Percentiles rank a stretch among this genome's conserved stretches.
Conservation (phyloP, 2,888 invertebrate species). For the Pristionchus fissidentatus region DNA sequence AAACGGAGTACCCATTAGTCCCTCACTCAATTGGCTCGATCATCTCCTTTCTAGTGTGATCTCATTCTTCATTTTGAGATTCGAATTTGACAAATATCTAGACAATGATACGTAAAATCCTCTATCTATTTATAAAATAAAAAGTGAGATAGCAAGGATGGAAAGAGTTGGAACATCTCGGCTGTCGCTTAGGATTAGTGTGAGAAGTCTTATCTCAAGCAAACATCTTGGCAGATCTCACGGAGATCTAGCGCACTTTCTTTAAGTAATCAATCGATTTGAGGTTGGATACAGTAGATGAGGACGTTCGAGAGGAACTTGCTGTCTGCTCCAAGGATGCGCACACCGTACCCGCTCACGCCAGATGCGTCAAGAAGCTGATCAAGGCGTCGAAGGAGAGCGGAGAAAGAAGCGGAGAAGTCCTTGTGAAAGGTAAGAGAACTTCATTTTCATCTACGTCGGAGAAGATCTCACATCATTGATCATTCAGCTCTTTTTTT, state of each 20-base stretch:
- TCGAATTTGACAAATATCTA: not conserved
- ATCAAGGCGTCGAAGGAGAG: conserved; percentile 57
- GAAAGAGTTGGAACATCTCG: not conserved
- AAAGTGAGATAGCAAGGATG: not conserved
- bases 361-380: conserved; percentile 63
- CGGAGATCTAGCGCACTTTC: not conserved
- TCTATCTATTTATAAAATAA: too few relatives aligned
- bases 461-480: not conserved
- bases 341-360: conserved; percentile 62
- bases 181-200: not conserved
- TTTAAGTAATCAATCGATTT: conserved; percentile 29
- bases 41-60: conserved; percentile 5
- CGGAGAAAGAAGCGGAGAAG: conserved; percentile 45
- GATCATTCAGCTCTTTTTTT: not conserved
- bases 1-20: not conserved
- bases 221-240: not conserved
- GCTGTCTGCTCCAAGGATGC: conserved; percentile 66
- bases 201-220: not conserved
- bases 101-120: not conserved
- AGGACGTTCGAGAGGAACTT: conserved; percentile 51
- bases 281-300: conserved; percentile 51
- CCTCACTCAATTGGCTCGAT: not conserved
- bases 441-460: not conserved
- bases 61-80: not conserved
- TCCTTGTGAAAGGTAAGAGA: conserved; percentile 35